A percentile compares a stretch with the other conserved stretches of the same genome.
These are phyloP conservation scores for Tolmerus cingulatus DNA, from an alignment of 2,888 invertebrate genomes.

Conservation along the genomic window DNA sequence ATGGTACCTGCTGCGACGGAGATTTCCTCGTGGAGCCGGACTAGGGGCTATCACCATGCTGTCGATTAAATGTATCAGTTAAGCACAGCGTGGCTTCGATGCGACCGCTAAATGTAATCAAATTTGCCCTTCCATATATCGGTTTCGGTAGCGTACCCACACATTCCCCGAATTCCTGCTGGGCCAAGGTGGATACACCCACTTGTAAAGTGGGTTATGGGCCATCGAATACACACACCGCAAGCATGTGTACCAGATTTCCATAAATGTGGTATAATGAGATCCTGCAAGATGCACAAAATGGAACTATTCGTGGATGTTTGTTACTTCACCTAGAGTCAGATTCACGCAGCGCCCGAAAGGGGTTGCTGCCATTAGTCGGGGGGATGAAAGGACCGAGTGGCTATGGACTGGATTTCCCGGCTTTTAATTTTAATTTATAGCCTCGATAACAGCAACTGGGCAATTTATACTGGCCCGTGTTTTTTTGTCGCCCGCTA, in stretches of 20 bases:
- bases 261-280: slow-evolving; percentile 36
- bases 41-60: slow-evolving; percentile 2
- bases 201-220: slow-evolving; percentile 7
- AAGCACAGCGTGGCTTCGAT: slow-evolving; percentile 16
- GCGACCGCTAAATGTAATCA: slow-evolving; percentile 47
- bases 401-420: slow-evolving; percentile 6
- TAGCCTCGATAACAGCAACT: slow-evolving; percentile 44
- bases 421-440: slow-evolving; percentile 45
- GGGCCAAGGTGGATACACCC: neutral
- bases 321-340: slow-evolving; percentile 17
- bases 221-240: neutral
- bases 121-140: slow-evolving; percentile 44
- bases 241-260: slow-evolving; percentile 39
- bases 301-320: slow-evolving; percentile 11
- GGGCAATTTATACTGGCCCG: slow-evolving; percentile 34
- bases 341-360: neutral
- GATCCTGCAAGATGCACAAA: slow-evolving; percentile 39
- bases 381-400: neutral
- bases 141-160: slow-evolving; percentile 22
- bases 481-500: slow-evolving; percentile 5
- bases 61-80: slow-evolving; percentile 36
- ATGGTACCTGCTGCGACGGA: slow-evolving; percentile 23
- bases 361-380: neutral
- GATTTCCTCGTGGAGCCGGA: neutral
- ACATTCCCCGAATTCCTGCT: neutral